phyloP scores from a whole-genome alignment of 2,113 vertebrate genomes.

The Brachyhypopomus occidentalis region DNA sequence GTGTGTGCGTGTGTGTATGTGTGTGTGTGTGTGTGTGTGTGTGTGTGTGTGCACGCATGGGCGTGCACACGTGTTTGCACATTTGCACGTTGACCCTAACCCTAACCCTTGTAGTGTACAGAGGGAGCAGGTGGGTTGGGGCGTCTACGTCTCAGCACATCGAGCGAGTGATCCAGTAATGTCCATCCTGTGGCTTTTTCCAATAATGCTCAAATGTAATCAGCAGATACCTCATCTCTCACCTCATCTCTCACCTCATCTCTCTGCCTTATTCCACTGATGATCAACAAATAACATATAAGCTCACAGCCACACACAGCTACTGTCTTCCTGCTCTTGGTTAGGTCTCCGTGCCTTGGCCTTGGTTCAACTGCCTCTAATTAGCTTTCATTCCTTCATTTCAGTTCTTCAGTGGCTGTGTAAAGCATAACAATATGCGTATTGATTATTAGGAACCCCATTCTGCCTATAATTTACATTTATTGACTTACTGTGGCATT shows the following conservation, averaged over 20 bases:
- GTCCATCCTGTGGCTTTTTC: slow-evolving; percentile 4
- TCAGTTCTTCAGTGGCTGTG: not conserved
- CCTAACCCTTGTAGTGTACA: slow-evolving; percentile 22
- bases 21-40: not conserved
- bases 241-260: too few relatives aligned
- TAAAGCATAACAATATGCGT: not conserved
- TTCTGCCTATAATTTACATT: too few relatives aligned
- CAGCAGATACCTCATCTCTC: slow-evolving; percentile 11
- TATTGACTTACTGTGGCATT: not conserved
- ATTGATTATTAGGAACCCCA: too few relatives aligned
- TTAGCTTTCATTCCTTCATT: not conserved
- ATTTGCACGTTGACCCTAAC: not conserved
- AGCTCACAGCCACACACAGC: not conserved
- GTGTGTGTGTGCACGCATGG: not conserved
- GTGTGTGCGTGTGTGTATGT: not conserved
- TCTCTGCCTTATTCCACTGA: slow-evolving; percentile 7
- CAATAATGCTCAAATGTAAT: slow-evolving; percentile 2
- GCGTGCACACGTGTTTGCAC: not conserved
- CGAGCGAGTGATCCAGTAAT: slow-evolving; percentile 26
- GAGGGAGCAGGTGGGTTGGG: slow-evolving; percentile 53
- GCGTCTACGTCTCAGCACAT: slow-evolving; percentile 45
- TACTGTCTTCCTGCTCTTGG: not conserved
- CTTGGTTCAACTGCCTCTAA: slow-evolving; percentile 1
- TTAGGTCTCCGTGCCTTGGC: not conserved
- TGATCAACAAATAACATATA: not conserved